Conservation (phyloP, 2,113 vertebrate species). For the Tragulus kanchil region DNA sequence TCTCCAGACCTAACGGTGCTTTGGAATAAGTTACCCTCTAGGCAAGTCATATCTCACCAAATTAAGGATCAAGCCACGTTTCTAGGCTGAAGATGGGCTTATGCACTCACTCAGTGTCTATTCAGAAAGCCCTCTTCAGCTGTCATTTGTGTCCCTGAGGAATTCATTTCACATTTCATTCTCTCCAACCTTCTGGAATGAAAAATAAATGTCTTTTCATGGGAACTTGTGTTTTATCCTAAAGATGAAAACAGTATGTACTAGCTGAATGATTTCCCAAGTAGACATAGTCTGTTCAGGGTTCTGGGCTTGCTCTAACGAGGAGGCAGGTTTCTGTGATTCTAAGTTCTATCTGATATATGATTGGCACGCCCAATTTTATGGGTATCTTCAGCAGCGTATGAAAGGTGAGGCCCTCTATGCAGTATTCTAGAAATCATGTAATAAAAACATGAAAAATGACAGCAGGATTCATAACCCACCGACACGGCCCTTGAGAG, state of each 20-base stretch:
- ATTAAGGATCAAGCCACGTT: neutral
- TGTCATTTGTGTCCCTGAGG: neutral
- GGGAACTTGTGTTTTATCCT: neutral
- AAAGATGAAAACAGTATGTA: neutral
- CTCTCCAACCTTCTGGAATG: neutral
- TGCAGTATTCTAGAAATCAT: neutral
- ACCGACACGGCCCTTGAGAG: neutral
- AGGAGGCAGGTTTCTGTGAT: neutral
- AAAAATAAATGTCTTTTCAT: neutral
- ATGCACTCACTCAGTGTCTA: neutral
- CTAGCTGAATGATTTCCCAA: neutral
- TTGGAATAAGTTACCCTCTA: neutral
- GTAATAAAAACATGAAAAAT: neutral
- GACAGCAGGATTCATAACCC: neutral
- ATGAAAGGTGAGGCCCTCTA: fast-evolving
- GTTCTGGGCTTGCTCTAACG: neutral
- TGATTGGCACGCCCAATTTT: neutral
- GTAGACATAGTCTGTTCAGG: neutral
- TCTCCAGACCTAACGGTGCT: neutral
- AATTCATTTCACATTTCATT: neutral
- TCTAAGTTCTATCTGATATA: fast-evolving
- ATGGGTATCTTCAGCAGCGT: fast-evolving
- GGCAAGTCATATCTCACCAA: neutral
- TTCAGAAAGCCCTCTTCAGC: neutral
- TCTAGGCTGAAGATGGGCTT: neutral